phyloP scores from a whole-genome alignment of 2,113 vertebrate genomes.

The Tragelaphus strepsiceros region DNA sequence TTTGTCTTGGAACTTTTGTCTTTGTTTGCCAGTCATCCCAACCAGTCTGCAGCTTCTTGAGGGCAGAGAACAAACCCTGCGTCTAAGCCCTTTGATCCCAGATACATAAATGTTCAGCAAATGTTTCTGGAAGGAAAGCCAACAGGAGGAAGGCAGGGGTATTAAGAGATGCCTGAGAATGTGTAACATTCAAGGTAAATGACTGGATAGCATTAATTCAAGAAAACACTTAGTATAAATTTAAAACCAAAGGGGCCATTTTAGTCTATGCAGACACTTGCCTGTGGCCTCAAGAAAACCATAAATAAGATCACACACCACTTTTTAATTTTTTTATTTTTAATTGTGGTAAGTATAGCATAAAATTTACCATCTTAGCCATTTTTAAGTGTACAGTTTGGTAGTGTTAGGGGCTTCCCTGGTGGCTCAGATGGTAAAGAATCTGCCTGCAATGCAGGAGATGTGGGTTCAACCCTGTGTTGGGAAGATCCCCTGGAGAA shows the following conservation, averaged over 20 bases:
- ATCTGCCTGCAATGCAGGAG: neutral
- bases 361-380: neutral
- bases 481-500: neutral
- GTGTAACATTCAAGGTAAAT: neutral
- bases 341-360: neutral
- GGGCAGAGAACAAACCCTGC: neutral
- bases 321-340: neutral
- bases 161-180: neutral
- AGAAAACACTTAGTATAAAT: neutral
- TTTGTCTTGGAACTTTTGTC: neutral
- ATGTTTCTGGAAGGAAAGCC: neutral
- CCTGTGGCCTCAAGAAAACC: neutral
- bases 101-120: neutral
- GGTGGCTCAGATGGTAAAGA: neutral
- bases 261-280: neutral
- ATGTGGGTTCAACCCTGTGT: neutral
- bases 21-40: neutral
- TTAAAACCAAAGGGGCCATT: neutral
- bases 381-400: neutral
- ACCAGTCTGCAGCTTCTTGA: neutral
- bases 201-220: neutral
- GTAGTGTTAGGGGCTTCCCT: neutral
- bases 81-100: neutral
- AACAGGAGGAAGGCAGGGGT: neutral
- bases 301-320: neutral